Evolutionary conservation across 2,797 vertebrate genomes (phyloP), one percentile per base, ranked within the genome.

Genomic region (Lithobates pipiens): DNA sequence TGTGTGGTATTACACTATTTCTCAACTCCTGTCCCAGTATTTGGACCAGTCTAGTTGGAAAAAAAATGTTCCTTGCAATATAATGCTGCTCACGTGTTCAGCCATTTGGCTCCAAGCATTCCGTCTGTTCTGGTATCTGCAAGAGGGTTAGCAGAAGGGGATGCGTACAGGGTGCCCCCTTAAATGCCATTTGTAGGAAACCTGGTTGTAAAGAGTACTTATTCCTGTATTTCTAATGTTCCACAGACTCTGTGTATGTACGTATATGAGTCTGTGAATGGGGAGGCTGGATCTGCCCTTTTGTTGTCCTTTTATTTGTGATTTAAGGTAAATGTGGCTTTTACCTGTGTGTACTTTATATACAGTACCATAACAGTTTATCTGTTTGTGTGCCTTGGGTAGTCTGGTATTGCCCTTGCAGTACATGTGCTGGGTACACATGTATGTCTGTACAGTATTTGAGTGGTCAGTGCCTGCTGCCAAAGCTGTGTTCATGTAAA

Each of bases 341-440:
- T 61, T 69, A 69, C 46, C 76, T 29, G 1, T 69, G 23, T 39
- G 10, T 36, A 23, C 8, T 77, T 67, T 71, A 8, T 34, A 54
- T 54, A 54, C 15, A 61, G 54, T 61, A 61, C 54, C 54, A 61
- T 6, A 61, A 61, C 54, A 61, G 54, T 61, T 61, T 23, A 61
- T 44, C n/a, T 44, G 72, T 39, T 42, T 68, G 36, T 76, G 25
- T 75, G 36, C 63, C 34, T 67, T 25, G 61, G 71, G 77, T 16
- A 61, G 78, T 63, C 84, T 85, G 84, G 77, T 39, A 39, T 73
- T 81, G 44, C 25, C 63, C 32, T 50, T 71, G 65, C 23, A 61
- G 21, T 76, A 76, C 36, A 44, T 77, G 54, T 61, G 54, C 54
- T 61, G 32, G 54, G 13, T 76, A 61, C 50, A 61, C 74, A 63